Base-by-base conservation (phyloP, 2,888 invertebrate species). In the Cosmopolites sordidus region DNA sequence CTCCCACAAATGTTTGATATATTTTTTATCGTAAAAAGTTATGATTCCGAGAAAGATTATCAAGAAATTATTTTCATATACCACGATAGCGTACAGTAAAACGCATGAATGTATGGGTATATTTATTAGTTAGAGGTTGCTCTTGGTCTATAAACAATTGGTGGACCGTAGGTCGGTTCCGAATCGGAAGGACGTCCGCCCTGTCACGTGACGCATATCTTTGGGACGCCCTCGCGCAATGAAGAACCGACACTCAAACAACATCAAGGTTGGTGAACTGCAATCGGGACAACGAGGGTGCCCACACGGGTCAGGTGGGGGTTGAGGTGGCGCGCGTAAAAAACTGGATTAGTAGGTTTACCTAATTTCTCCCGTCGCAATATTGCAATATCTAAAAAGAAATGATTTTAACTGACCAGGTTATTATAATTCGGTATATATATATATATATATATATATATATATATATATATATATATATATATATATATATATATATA, bases 131-230 rank as follows among this genome's bases (percentile, higher is more conserved):
- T 14, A 11, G 2, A 15, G 14, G 16, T 30, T 8, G 47, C 47
- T 47, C 47, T 39, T 14, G 47, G 16, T 27, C 47, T 47, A 47
- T 40, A 40, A 27, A 15, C 11, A 11, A 6, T 40, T 15, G 22
- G 8, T 33, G 5, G n/a, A 30, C 4, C 48, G 48, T 43, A 37
- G n/a, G 48, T 48, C 48, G 41, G 27, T 48, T 42, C 48, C 27
- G 5, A 15, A 40, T 47, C 47, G 47, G 22, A 39, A 18, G 39
- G 38, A 39, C 46, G 51, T 29, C 51, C 51, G 51, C 51, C 51
- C 51, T 44, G 51, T 51, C 51, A 51, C 45, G 46, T 51, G 51
- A 51, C 40, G 17, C 16, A 27, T 27, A 27, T 22, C 48, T 29
- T 37, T 42, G 48, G 33, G 48, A 44, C 44, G 43, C 50, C 33